Evolutionary conservation across 2,113 vertebrate genomes (phyloP).

Genomic region (Rhea americana): DNA sequence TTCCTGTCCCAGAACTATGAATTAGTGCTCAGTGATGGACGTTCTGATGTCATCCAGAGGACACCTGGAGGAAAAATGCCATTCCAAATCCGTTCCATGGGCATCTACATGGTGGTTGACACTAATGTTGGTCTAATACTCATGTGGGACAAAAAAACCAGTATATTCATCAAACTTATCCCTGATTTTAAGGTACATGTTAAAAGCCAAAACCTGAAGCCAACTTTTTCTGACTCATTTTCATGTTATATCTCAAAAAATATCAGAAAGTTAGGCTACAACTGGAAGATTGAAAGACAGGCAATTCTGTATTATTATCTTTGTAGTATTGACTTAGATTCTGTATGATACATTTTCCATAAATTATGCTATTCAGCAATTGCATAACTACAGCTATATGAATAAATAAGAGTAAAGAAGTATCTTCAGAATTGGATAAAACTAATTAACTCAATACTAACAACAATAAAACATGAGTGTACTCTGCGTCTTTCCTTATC

Average conservation of each 20-base stretch:
- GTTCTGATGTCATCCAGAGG: conserved; percentile 79
- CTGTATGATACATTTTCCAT: not conserved
- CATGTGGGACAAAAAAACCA: conserved; percentile 93
- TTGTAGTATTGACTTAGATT: not conserved
- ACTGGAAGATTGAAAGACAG: not conserved
- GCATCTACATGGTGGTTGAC: conserved; percentile 87
- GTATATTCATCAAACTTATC: conserved; percentile 86
- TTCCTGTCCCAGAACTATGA: conserved; percentile 80
- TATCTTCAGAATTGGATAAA: not conserved
- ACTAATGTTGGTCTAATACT: conserved; percentile 81
- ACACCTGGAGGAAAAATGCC: conserved; percentile 65
- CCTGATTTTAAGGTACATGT: conserved; percentile 83
- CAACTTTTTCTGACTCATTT: not conserved
- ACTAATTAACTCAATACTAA: not conserved
- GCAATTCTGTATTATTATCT: not conserved
- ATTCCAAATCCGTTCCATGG: conserved; percentile 83
- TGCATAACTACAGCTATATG: not conserved
- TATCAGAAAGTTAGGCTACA: not conserved
- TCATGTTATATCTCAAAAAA: not conserved
- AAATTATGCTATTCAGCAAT: not conserved
- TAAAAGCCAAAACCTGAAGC: not conserved
- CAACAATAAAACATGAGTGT: not conserved
- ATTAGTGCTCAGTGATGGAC: conserved; percentile 82
- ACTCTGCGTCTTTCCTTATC: not conserved
- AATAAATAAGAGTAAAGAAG: not conserved